These are phyloP conservation scores for Muntiacus muntjak DNA, from an alignment of 2,113 vertebrate species.

Conservation along the genomic window DNA sequence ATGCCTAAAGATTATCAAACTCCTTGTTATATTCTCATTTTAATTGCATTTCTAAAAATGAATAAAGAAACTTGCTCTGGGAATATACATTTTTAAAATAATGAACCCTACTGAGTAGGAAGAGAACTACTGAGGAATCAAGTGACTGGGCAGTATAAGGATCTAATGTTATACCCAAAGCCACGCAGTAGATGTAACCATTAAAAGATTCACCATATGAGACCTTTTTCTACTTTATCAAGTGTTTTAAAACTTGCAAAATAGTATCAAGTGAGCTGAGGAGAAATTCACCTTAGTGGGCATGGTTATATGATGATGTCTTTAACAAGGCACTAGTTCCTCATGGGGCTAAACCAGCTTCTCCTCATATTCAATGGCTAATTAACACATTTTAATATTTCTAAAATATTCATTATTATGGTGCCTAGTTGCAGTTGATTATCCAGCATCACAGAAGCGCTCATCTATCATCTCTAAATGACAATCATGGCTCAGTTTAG, in stretches of 20 bases:
- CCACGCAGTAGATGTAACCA: fast-evolving
- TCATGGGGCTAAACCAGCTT: background rate
- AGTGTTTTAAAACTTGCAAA: background rate
- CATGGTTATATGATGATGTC: background rate
- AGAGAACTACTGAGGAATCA: background rate
- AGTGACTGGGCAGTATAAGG: background rate
- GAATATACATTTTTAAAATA: background rate
- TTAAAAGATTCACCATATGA: background rate
- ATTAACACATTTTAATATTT: background rate
- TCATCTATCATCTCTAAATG: conserved; percentile 47
- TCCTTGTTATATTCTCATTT: background rate
- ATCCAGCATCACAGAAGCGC: background rate
- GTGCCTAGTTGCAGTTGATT: background rate
- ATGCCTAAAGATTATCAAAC: background rate
- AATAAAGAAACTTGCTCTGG: background rate
- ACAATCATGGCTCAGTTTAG: conserved; percentile 52
- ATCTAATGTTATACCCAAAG: background rate
- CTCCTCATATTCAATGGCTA: background rate
- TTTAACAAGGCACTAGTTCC: background rate
- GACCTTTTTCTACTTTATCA: background rate
- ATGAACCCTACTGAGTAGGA: background rate
- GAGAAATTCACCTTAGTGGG: background rate
- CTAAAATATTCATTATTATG: background rate
- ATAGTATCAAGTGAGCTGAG: background rate
- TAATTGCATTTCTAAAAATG: background rate